Conservation (phyloP, 2,797 vertebrate species). For the Brotula barbata region DNA sequence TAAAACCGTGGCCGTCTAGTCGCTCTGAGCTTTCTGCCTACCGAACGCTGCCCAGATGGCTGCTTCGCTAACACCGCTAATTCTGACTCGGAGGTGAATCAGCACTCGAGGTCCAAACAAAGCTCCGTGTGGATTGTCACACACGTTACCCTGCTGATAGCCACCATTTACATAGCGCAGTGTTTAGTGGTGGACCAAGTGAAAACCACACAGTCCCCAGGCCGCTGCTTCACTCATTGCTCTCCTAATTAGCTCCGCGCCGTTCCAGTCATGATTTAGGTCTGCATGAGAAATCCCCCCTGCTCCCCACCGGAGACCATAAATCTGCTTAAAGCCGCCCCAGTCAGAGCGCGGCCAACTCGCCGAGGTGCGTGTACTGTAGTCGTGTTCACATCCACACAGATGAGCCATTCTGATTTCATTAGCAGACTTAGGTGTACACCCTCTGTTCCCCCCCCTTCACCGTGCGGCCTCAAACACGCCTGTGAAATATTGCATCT, state of each 20-base stretch:
- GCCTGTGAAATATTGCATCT: constrained; percentile 58
- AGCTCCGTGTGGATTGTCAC: constrained; percentile 37
- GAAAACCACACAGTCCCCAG: constrained; percentile 53
- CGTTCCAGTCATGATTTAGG: constrained; percentile 72
- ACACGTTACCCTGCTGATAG: constrained; percentile 30
- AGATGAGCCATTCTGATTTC: constrained; percentile 70
- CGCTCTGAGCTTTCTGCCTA: constrained; percentile 40
- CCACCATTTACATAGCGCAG: constrained; percentile 28
- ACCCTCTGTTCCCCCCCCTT: constrained; percentile 25
- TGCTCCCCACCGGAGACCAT: constrained; percentile 57
- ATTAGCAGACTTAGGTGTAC: constrained; percentile 64
- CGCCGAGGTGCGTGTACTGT: constrained; percentile 36
- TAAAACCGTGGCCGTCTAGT: constrained; percentile 49
- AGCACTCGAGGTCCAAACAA: constrained; percentile 39
- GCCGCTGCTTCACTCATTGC: constrained; percentile 53
- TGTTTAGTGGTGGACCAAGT: constrained; percentile 29
- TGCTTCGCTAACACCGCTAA: constrained; percentile 42
- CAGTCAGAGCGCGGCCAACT: constrained; percentile 41
- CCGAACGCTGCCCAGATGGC: constrained; percentile 58
- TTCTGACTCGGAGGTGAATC: constrained; percentile 50
- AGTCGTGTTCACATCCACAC: constrained; percentile 45
- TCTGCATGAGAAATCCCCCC: constrained; percentile 44
- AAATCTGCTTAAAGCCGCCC: constrained; percentile 68
- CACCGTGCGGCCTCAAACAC: constrained; percentile 40
- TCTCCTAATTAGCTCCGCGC: constrained; percentile 69